A percentile compares a stretch with the other conserved stretches of the same genome.
Conservation (phyloP, 2,888 invertebrate genomes). For the Pandemis corylana region DNA sequence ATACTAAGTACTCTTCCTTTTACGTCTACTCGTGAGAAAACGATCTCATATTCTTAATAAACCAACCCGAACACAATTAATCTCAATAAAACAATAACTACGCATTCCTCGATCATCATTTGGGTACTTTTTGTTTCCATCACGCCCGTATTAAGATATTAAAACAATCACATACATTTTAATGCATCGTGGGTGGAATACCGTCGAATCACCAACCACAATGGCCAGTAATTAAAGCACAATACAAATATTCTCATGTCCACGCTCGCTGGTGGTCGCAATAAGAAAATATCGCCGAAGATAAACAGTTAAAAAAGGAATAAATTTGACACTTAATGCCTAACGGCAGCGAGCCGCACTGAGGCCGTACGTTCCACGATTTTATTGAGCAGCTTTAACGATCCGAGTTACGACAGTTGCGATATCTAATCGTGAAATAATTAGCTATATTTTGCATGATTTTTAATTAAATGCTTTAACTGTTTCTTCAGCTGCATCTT, state of each 20-base stretch:
- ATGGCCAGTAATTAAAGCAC: slow-evolving; percentile 82
- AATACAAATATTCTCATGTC: slow-evolving; percentile 80
- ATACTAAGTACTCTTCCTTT: not conserved
- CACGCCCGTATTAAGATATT: slow-evolving; percentile 38
- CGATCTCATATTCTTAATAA: not conserved
- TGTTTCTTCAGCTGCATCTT: not conserved
- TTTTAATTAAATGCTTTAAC: slow-evolving; percentile 2
- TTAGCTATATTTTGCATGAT: slow-evolving; percentile 4
- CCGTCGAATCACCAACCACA: slow-evolving; percentile 67
- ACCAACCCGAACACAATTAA: slow-evolving; percentile 22
- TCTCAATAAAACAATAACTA: slow-evolving; percentile 41
- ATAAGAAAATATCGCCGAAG: slow-evolving; percentile 58
- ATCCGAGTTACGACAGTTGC: slow-evolving; percentile 4
- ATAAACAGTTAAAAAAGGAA: slow-evolving; percentile 17
- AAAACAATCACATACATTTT: slow-evolving; percentile 39
- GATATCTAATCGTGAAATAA: slow-evolving; percentile 11
- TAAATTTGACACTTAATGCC: slow-evolving; percentile 21
- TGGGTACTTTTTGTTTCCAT: slow-evolving; percentile 34
- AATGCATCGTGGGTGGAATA: slow-evolving; percentile 43
- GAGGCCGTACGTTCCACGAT: slow-evolving; percentile 7
- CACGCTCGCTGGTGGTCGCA: slow-evolving; percentile 80
- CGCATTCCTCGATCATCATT: slow-evolving; percentile 37
- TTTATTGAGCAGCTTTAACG: slow-evolving; percentile 20
- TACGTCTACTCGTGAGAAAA: slow-evolving; percentile 7
- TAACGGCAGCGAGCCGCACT: slow-evolving; percentile 17